phyloP scores from a whole-genome alignment of 2,113 vertebrate genomes.

The Callipepla californica region DNA sequence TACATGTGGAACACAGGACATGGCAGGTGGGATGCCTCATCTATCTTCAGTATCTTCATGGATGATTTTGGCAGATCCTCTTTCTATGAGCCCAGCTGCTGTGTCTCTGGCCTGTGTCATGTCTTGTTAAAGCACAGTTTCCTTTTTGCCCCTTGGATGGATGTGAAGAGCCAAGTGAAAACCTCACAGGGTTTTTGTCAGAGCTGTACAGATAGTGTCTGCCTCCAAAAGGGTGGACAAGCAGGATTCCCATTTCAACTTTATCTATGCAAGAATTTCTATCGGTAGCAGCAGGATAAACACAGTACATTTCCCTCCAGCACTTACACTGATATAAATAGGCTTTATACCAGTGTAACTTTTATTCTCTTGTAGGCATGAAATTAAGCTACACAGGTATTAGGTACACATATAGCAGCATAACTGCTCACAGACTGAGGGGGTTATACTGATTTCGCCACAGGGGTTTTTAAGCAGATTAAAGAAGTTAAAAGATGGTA shows the following conservation, averaged over 20 bases:
- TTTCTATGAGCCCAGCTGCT: not conserved
- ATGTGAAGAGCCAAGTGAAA: not conserved
- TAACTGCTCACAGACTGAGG: slow-evolving; percentile 41
- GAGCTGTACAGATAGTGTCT: not conserved
- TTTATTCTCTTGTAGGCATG: slow-evolving; percentile 54
- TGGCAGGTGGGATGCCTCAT: not conserved
- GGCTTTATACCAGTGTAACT: slow-evolving; percentile 24
- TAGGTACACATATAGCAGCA: slow-evolving; percentile 18
- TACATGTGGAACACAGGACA: not conserved
- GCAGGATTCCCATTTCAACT: not conserved
- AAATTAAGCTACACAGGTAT: slow-evolving; percentile 64
- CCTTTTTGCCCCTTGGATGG: not conserved
- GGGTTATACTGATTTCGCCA: slow-evolving; percentile 52
- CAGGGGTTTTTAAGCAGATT: slow-evolving; percentile 49
- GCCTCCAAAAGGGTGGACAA: not conserved
- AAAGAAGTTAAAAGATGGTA: slow-evolving; percentile 34
- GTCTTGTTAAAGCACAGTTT: slow-evolving; percentile 2
- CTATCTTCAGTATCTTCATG: not conserved
- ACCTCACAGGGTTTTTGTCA: not conserved
- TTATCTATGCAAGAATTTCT: not conserved
- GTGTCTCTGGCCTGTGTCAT: not conserved
- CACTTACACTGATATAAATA: slow-evolving; percentile 13
- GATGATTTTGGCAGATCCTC: not conserved
- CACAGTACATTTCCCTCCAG: slow-evolving; percentile 12
- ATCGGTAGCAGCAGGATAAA: slow-evolving; percentile 20